These are phyloP conservation scores for Notodonta ziczac DNA, from an alignment of 2,888 invertebrate species.

Conservation along the genomic window DNA sequence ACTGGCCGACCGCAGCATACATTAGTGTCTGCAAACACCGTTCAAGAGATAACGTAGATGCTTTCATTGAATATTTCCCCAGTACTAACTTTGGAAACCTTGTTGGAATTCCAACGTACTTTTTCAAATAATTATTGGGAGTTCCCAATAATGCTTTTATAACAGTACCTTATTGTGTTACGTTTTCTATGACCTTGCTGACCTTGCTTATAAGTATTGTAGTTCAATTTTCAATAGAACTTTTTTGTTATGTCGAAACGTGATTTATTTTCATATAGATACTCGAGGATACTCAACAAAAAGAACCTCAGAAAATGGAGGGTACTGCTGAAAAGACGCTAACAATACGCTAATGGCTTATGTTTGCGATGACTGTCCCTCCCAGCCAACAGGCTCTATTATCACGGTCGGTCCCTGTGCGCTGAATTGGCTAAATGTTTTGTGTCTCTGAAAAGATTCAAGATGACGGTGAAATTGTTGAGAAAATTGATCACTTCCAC, in stretches of 20 bases:
- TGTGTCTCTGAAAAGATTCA: constrained; percentile 79
- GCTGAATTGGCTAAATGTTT: constrained; percentile 83
- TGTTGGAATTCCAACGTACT: no score
- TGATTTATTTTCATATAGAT: constrained; percentile 45
- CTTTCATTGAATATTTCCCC: constrained; percentile 19
- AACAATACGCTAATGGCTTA: constrained; percentile 82
- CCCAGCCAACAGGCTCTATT: constrained; percentile 78
- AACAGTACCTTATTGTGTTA: constrained; percentile 7
- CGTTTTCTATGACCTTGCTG: constrained; percentile 10
- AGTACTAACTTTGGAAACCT: background rate
- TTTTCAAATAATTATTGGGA: background rate
- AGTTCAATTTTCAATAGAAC: constrained; percentile 17
- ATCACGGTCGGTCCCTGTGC: constrained; percentile 72
- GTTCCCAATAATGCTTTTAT: background rate
- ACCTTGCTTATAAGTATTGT: constrained; percentile 11
- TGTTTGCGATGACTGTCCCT: constrained; percentile 79
- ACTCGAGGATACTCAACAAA: constrained; percentile 58
- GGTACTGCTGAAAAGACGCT: constrained; percentile 68
- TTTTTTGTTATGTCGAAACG: constrained; percentile 25
- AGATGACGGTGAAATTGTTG: constrained; percentile 82
- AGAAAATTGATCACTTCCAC: constrained; percentile 82
- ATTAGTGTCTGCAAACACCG: constrained; percentile 34
- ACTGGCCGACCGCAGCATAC: constrained; percentile 46
- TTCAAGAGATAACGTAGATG: constrained; percentile 29
- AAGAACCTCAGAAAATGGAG: constrained; percentile 57